These are phyloP conservation scores for Forbesichthys papilliferus DNA, from an alignment of 2,113 vertebrate genomes.

Conservation along the genomic window DNA sequence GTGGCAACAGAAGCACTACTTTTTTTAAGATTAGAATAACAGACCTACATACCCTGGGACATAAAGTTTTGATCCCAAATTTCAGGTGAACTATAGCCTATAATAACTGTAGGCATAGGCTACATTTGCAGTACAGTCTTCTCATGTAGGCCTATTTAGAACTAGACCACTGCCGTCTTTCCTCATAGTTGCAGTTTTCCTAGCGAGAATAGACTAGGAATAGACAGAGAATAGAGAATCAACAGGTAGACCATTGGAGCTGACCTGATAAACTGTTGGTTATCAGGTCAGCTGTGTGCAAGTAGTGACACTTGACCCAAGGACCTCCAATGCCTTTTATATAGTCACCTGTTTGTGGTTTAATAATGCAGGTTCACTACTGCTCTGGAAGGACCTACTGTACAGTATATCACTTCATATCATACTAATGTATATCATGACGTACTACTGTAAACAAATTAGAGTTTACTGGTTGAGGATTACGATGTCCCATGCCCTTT, in stretches of 20 bases:
- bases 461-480: conserved; percentile 1
- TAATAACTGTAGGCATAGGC: too few relatives aligned
- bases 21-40: too few relatives aligned
- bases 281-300: neutral
- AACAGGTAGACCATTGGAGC: neutral
- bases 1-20: too few relatives aligned
- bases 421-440: too few relatives aligned
- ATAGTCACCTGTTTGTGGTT: neutral
- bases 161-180: conserved; percentile 14
- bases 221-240: neutral
- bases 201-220: conserved; percentile 6
- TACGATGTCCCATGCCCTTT: neutral
- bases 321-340: neutral
- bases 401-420: too few relatives aligned
- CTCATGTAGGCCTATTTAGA: neutral
- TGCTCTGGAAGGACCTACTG: neutral
- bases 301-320: neutral
- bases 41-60: too few relatives aligned
- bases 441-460: neutral
- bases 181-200: conserved; percentile 23
- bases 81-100: too few relatives aligned
- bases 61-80: too few relatives aligned
- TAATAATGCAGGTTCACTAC: neutral
- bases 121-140: neutral
- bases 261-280: neutral